Percentiles rank a stretch among this genome's conserved stretches.
These are phyloP conservation scores for Geopemphigus sp. DNA, from an alignment of 1,140 invertebrate species.

Conservation along the genomic window DNA sequence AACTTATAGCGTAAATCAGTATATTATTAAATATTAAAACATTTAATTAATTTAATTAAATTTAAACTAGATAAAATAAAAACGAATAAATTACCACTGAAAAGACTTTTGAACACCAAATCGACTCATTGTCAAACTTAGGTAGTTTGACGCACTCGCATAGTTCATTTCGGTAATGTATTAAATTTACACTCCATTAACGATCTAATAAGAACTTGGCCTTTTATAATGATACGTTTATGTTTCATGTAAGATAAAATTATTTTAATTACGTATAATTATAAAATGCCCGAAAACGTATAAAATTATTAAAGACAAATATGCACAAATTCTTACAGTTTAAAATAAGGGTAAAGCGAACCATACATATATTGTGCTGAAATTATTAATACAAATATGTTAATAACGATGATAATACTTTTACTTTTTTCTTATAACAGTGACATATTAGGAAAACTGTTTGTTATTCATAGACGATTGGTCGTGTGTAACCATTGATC, in stretches of 20 bases:
- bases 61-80: background rate
- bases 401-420: no score
- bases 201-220: conserved; percentile 18
- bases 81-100: conserved; percentile 19
- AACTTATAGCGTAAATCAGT: no score
- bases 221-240: background rate
- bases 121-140: conserved; percentile 30
- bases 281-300: background rate
- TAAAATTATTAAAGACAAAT: background rate
- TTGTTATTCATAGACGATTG: no score
- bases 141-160: conserved; percentile 31
- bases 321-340: no score
- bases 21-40: no score
- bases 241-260: background rate
- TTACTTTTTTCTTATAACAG: no score
- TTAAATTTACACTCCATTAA: conserved; percentile 20
- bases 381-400: no score
- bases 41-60: background rate
- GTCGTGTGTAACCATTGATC: no score
- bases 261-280: conserved; percentile 3
- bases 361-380: no score
- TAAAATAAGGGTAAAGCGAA: no score
- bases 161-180: conserved; percentile 29
- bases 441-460: no score
- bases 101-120: conserved; percentile 29